Evolutionary conservation across 1,140 invertebrate species (phyloP).

Genomic region (Drosophila malerkotliana): DNA sequence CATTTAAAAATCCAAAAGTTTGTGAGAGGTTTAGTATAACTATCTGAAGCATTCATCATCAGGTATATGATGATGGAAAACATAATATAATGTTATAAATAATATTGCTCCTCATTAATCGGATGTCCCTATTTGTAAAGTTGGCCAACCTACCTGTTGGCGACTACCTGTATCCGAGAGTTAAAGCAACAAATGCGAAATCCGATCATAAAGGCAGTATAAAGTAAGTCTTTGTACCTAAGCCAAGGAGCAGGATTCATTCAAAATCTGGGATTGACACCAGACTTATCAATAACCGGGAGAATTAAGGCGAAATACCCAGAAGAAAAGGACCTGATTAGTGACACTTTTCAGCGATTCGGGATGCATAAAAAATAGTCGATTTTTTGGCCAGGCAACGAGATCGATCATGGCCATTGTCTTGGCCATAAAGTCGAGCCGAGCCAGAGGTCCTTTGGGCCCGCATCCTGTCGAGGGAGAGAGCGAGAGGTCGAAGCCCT

Average conservation of each 20-base stretch:
- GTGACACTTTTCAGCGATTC: conserved; percentile 15
- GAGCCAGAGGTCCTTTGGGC: conserved; percentile 2
- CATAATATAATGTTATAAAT: not conserved
- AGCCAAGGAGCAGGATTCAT: conserved; percentile 62
- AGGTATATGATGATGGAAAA: too few species aligned
- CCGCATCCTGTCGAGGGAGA: conserved; percentile 40
- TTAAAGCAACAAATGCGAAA: conserved; percentile 27
- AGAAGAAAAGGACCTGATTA: conserved; percentile 27
- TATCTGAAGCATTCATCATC: too few species aligned
- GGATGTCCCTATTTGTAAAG: too few species aligned
- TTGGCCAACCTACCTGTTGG: not conserved
- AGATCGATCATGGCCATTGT: conserved; percentile 56
- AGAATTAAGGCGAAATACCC: conserved; percentile 39
- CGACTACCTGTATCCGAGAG: not conserved
- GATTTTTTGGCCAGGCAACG: conserved; percentile 8
- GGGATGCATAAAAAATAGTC: conserved; percentile 58
- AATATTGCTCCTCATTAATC: not conserved
- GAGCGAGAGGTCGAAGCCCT: conserved; percentile 22
- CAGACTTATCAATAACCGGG: conserved; percentile 70
- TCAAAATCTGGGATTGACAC: conserved; percentile 64
- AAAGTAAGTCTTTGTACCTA: conserved; percentile 44
- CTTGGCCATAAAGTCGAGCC: conserved; percentile 33
- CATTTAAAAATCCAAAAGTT: not conserved
- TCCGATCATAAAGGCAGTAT: conserved; percentile 54
- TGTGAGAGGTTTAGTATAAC: too few species aligned